Conservation (phyloP, 1,140 invertebrate genomes). For the Pseudoatta argentina region DNA sequence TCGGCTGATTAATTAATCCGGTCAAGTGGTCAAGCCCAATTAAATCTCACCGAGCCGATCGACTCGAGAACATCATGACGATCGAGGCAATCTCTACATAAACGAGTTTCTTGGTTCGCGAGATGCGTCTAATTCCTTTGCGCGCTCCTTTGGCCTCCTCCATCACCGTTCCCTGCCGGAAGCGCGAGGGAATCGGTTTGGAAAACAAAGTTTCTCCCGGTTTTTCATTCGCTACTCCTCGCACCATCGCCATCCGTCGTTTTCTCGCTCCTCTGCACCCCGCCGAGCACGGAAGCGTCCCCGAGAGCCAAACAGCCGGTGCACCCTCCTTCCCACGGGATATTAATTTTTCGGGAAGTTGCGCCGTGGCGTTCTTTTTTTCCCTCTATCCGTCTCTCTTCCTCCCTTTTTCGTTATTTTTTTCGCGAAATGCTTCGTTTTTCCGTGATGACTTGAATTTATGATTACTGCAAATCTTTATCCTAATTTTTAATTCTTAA, state of each 20-base stretch:
- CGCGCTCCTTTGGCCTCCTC: constrained; percentile 23
- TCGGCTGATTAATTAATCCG: constrained; percentile 70
- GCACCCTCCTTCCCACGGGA: constrained; percentile 72
- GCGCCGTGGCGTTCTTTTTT: constrained; percentile 49
- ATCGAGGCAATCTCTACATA: background rate
- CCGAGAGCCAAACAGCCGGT: constrained; percentile 74
- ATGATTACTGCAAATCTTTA: constrained; percentile 32
- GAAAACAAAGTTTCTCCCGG: constrained; percentile 77
- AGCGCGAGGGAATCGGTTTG: constrained; percentile 59
- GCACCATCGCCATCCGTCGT: constrained; percentile 27
- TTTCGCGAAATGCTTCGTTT: constrained; percentile 41
- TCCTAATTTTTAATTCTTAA: background rate
- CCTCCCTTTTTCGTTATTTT: background rate
- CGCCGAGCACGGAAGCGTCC: constrained; percentile 57
- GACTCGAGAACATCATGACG: constrained; percentile 42
- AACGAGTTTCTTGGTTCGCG: constrained; percentile 51
- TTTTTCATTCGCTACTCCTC: constrained; percentile 51
- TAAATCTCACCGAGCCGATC: constrained; percentile 58
- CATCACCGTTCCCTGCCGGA: background rate
- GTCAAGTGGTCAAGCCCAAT: constrained; percentile 75
- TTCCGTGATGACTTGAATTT: constrained; percentile 68
- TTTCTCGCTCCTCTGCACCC: constrained; percentile 42
- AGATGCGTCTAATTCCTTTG: constrained; percentile 11
- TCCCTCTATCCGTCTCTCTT: background rate
- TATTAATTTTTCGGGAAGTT: constrained; percentile 83